Evolutionary conservation across 2,797 vertebrate species (phyloP), one percentile per base, ranked within the genome.

Genomic region (Melopsittacus undulatus): DNA sequence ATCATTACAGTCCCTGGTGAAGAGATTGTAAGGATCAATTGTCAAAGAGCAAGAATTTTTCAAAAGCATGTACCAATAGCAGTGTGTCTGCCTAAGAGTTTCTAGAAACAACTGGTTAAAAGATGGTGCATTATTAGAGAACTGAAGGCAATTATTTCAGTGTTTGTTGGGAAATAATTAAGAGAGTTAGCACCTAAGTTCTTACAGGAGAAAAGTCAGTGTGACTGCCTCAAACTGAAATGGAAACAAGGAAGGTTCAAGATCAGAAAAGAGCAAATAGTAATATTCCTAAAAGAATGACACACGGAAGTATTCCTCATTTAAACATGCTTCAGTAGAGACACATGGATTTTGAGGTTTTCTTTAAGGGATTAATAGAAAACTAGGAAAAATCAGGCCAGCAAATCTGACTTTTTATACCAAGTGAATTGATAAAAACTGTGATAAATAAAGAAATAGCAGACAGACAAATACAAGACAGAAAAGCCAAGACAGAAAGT

Each of bases 61-160:
- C 34, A 21, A 34, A 83, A 48, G 1, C 49, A 21, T 36, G 2
- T 22, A 30, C 73, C 46, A 49, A 30, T 48, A 90, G 17, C 5
- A 66, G 11, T 0, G 0, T 34, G 32, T 15, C 46, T 84, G 61
- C 5, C 0, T 0, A 87, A 84, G 77, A 54, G 32, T 38, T 87
- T 85, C 68, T 74, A 52, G n/a, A 79, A 87, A 46, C 4, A 38
- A 56, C 12, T 79, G 66, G 24, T 83, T 78, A 87, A 67, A 85
- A 80, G 45, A 30, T 29, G 69, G 34, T 84, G 63, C 34, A 63
- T 85, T 77, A 49, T 73, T 48, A 68, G 51, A 77, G 43, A 48
- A 87, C 12, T 30, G 78, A 80, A 89, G 89, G 57, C 5, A 82
- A 80, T 77, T 43, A 63, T 45, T 83, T 80, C 56, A 24, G 26